Conservation (phyloP, 2,113 vertebrate genomes). For the Hiodon tergisus region DNA sequence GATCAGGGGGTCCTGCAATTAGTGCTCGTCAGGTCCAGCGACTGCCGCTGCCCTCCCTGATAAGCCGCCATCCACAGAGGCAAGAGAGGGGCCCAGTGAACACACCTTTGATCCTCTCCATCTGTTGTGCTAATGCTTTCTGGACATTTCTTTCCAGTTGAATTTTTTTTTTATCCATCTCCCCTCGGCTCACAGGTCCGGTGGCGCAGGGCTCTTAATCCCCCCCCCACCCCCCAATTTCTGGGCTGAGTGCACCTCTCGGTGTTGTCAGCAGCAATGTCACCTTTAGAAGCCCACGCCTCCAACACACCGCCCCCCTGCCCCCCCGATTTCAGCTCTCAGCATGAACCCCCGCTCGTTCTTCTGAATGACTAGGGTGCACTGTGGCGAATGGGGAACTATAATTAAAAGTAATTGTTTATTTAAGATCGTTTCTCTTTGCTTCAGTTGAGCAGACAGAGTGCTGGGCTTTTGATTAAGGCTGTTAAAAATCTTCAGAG, state of each 20-base stretch:
- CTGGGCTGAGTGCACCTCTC: background rate
- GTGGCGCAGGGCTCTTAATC: background rate
- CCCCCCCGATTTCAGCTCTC: background rate
- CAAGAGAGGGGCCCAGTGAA: background rate
- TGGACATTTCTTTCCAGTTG: background rate
- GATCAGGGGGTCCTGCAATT: slow-evolving; percentile 5
- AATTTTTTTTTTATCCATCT: background rate
- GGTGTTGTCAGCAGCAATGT: background rate
- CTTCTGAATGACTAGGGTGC: background rate
- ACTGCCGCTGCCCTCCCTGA: background rate
- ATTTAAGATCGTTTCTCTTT: background rate
- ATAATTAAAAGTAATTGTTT: background rate
- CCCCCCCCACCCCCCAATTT: background rate
- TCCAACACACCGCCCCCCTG: background rate
- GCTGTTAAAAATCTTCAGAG: too few relatives aligned
- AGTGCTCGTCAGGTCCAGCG: slow-evolving; percentile 1
- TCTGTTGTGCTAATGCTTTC: slow-evolving; percentile 8
- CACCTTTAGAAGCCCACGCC: background rate
- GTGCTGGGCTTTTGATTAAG: too few relatives aligned
- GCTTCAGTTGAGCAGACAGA: background rate
- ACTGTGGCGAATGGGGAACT: background rate
- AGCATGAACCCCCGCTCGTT: background rate
- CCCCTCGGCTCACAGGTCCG: background rate
- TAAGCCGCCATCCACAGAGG: background rate
- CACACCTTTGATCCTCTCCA: background rate